Percentiles rank a stretch among this genome's conserved stretches.
These are phyloP conservation scores for Oncorhynchus clarkii DNA, from an alignment of 2,113 vertebrate species.

Conservation along the genomic window DNA sequence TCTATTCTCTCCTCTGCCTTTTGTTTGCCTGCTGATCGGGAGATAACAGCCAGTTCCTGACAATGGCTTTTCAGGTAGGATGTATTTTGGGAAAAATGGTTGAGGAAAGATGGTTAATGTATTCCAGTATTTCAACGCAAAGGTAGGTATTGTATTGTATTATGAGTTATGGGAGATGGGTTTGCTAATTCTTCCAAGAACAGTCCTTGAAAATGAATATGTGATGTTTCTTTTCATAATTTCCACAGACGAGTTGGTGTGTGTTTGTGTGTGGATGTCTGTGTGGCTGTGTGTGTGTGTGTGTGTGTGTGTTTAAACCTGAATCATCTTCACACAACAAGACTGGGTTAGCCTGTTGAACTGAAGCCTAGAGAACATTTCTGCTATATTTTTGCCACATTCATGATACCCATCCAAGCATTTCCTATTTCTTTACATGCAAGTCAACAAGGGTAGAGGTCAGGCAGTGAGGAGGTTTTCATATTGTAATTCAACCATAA, in stretches of 20 bases:
- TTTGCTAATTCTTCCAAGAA: too few relatives aligned
- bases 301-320: too few relatives aligned
- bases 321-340: too few relatives aligned
- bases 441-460: neutral
- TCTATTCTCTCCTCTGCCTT: neutral
- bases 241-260: neutral
- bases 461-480: neutral
- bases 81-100: neutral
- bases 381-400: too few relatives aligned
- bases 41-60: neutral
- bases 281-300: too few relatives aligned
- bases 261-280: neutral
- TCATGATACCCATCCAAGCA: too few relatives aligned
- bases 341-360: too few relatives aligned
- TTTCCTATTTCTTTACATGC: too few relatives aligned
- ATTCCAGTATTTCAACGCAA: neutral
- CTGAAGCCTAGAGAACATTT: too few relatives aligned
- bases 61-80: neutral
- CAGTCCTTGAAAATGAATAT: too few relatives aligned
- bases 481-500: neutral
- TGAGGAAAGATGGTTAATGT: neutral
- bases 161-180: neutral
- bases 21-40: slow-evolving; percentile 1
- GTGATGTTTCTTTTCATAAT: neutral
- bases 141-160: neutral